Evolutionary conservation across 2,888 invertebrate genomes (phyloP), one percentile per base, ranked within the genome.

Genomic region (Orgyia antiqua): DNA sequence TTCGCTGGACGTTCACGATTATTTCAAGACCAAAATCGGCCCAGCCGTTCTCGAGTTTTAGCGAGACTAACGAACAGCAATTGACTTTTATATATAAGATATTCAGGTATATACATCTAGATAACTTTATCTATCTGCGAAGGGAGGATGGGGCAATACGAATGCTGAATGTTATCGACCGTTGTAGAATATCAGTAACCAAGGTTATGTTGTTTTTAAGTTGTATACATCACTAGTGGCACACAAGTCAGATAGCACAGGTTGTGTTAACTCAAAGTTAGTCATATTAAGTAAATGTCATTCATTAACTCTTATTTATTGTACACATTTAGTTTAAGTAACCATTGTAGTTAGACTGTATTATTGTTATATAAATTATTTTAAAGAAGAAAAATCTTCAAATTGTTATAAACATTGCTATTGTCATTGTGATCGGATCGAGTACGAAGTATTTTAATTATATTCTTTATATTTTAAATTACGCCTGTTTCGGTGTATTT

Each of bases 281-380:
- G 45, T 37, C 35, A 9, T 41, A 32, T n/a, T n/a, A n/a, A n/a
- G n/a, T n/a, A n/a, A 28, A 39, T 36, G 31, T 62, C 59, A 51
- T 52, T 58, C 55, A 62, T 62, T 62, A 47, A n/a, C n/a, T 57
- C 53, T 55, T 68, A 68, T 69, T 70, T 68, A 69, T 71, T 69
- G 39, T 60, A 52, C 51, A 53, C 58, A 55, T 59, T 58, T 54
- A 56, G 45, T 36, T 20, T 67, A 62, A 64, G 58, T 54, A 50
- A 58, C 52, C 47, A 54, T 64, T 54, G 55, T 67, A 60, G 51
- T 36, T 42, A 35, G 31, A 39, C 17, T 29, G 33, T 32, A 25
- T 35, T 45, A 51, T 36, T 46, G 28, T n/a, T n/a, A n/a, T n/a
- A n/a, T n/a, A n/a, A n/a, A 27, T 39, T 36, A 29, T 31, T 31